phyloP scores from a whole-genome alignment of 2,113 vertebrate species.

The Hystrix cristata region DNA sequence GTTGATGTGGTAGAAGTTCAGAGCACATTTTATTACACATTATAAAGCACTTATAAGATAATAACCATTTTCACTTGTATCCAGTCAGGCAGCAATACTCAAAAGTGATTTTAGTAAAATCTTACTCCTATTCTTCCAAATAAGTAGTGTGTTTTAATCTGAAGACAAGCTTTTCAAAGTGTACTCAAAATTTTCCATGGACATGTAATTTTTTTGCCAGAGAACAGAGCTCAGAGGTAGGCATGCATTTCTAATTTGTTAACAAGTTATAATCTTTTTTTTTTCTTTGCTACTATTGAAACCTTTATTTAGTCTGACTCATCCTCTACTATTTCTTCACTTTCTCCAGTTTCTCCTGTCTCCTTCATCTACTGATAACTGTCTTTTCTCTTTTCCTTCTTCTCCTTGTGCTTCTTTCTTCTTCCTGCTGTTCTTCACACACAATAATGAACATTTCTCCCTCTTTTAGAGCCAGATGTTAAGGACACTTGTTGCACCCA shows the following conservation, averaged over 20 bases:
- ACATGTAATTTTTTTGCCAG: background rate
- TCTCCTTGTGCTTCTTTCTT: background rate
- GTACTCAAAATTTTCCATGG: background rate
- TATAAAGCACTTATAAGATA: slow-evolving; percentile 24
- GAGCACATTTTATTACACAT: slow-evolving; percentile 37
- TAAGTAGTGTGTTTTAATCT: slow-evolving; percentile 3
- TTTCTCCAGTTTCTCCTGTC: background rate
- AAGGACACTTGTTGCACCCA: background rate
- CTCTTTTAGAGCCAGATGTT: background rate
- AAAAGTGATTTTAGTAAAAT: slow-evolving; percentile 52
- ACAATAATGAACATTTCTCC: background rate
- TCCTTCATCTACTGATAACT: background rate
- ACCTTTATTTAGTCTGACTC: background rate
- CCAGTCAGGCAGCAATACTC: slow-evolving; percentile 45
- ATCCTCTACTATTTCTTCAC: background rate
- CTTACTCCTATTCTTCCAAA: slow-evolving; percentile 27
- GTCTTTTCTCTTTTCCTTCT: background rate
- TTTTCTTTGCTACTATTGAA: background rate
- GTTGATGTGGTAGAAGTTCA: background rate
- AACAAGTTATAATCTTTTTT: background rate
- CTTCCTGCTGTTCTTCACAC: background rate
- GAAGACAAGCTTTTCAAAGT: slow-evolving; percentile 45
- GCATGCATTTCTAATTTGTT: background rate
- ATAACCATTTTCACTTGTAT: slow-evolving; percentile 64
- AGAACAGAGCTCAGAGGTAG: background rate